These are phyloP conservation scores for Dioctria rufipes DNA, from an alignment of 2,888 invertebrate species.

Conservation along the genomic window DNA sequence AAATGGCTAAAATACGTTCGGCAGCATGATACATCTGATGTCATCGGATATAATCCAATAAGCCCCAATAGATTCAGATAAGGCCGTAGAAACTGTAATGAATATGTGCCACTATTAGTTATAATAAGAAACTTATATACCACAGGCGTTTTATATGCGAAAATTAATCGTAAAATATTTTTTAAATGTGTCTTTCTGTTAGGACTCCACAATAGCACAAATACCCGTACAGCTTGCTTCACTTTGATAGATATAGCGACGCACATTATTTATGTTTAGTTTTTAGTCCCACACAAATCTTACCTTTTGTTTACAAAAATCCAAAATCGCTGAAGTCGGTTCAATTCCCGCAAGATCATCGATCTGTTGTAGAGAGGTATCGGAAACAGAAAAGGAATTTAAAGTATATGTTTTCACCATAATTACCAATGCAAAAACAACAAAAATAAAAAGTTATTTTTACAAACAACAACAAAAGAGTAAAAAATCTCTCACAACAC, in stretches of 20 bases:
- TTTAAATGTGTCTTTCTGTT: too few relatives aligned
- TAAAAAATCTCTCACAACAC: neutral
- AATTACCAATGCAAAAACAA: neutral
- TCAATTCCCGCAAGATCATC: constrained; percentile 81
- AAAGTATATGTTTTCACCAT: neutral
- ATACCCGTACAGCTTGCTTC: neutral
- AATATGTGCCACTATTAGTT: neutral
- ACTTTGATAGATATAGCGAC: neutral
- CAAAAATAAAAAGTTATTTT: neutral
- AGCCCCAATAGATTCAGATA: constrained; percentile 82
- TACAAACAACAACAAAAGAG: too few relatives aligned
- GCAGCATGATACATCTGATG: constrained; percentile 76
- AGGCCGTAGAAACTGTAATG: constrained; percentile 79
- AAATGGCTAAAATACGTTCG: constrained; percentile 77
- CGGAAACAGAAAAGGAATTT: neutral
- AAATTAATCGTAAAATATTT: too few relatives aligned
- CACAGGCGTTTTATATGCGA: too few relatives aligned
- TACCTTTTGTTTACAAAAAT: constrained; percentile 85
- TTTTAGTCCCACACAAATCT: neutral
- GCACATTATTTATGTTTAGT: neutral
- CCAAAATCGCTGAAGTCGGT: constrained; percentile 84
- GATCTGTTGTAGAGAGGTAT: constrained; percentile 71
- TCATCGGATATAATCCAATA: constrained; percentile 82
- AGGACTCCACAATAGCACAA: too few relatives aligned
- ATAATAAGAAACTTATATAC: too few relatives aligned